Conservation (phyloP, 1,140 invertebrate species). For the Babylonia areolata region DNA sequence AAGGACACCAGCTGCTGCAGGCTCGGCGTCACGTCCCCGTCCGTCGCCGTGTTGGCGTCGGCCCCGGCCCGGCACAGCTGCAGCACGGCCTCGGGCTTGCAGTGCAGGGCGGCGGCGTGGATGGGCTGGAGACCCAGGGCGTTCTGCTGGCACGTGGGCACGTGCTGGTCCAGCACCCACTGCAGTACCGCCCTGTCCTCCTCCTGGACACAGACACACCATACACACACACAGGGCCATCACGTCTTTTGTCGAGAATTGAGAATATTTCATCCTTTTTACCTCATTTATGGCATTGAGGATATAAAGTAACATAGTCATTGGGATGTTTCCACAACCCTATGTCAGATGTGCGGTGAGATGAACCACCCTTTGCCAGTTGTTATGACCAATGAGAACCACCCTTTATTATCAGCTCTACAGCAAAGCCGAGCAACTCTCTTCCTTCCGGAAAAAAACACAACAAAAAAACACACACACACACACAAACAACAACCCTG, state of each 20-base stretch:
- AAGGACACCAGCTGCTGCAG: slow-evolving; percentile 39
- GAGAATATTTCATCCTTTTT: background rate
- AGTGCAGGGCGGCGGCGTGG: slow-evolving; percentile 34
- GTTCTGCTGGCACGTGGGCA: slow-evolving; percentile 26
- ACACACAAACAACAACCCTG: no score
- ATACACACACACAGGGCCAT: background rate
- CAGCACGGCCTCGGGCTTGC: slow-evolving; percentile 10
- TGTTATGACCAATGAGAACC: no score
- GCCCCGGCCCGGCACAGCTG: slow-evolving; percentile 37
- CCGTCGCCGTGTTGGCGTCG: slow-evolving; percentile 27
- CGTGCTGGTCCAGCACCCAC: slow-evolving; percentile 29
- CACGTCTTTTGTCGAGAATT: background rate
- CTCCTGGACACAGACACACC: slow-evolving; percentile 18
- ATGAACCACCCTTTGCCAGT: no score
- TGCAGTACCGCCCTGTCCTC: slow-evolving; percentile 27
- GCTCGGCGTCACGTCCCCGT: slow-evolving; percentile 30
- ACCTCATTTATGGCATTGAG: background rate
- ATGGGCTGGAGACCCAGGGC: slow-evolving; percentile 34
- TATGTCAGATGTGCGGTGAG: background rate
- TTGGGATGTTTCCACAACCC: background rate
- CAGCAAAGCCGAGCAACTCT: no score
- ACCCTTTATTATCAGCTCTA: no score
- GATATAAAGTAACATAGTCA: background rate
- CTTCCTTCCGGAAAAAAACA: no score
- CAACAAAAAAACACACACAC: no score